Percentiles rank a stretch among this genome's conserved stretches.
These are phyloP conservation scores for Casuarius casuarius DNA, from an alignment of 2,113 vertebrate species.

Conservation along the genomic window DNA sequence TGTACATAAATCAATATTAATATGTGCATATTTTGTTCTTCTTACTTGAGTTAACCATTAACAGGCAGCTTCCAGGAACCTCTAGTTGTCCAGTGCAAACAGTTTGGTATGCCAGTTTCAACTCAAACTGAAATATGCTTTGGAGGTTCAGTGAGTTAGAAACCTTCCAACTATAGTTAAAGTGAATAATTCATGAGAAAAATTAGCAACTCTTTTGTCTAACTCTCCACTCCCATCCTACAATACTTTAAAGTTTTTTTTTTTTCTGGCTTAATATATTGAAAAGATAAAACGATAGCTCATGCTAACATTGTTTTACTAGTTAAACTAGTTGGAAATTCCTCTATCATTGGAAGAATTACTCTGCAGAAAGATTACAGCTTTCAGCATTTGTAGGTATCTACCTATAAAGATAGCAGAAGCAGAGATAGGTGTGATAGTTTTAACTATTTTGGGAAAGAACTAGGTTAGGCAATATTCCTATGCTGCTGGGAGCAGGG, in stretches of 20 bases:
- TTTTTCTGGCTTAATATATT: not conserved
- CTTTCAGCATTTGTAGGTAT: not conserved
- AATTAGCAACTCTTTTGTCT: not conserved
- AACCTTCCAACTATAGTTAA: not conserved
- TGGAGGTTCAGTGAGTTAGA: not conserved
- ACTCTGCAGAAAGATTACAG: not conserved
- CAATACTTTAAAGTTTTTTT: not conserved
- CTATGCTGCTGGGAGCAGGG: not conserved
- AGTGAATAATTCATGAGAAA: not conserved
- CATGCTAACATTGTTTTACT: not conserved
- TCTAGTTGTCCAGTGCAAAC: not conserved
- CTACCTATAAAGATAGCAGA: not conserved
- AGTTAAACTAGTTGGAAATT: not conserved
- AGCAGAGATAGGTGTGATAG: not conserved
- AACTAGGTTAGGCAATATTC: not conserved
- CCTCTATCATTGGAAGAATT: not conserved
- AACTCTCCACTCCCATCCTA: not conserved
- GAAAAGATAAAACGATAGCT: not conserved
- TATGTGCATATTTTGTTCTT: not conserved
- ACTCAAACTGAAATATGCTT: not conserved
- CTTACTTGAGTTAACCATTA: not conserved
- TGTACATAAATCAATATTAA: not conserved
- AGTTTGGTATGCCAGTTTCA: not conserved
- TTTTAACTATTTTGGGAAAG: not conserved
- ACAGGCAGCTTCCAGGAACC: not conserved